Evolutionary conservation across 2,888 invertebrate genomes (phyloP).

Genomic region (Exephanes ischioxanthus): DNA sequence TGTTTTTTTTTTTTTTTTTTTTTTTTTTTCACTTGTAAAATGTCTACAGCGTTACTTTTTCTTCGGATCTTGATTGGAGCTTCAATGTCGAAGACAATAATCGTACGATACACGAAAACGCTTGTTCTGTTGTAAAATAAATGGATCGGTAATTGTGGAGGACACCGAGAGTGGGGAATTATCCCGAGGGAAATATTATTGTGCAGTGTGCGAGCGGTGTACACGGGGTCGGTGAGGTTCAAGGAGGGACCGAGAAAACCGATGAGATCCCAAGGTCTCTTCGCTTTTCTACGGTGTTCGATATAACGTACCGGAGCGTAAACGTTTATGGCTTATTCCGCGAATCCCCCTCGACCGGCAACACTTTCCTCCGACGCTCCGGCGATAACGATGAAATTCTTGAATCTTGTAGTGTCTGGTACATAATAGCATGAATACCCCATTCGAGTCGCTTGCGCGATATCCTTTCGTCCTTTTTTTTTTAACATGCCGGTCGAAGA

Average conservation of each 20-base stretch:
- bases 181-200: background rate
- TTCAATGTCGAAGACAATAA: background rate
- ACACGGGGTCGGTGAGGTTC: constrained; percentile 37
- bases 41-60: background rate
- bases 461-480: background rate
- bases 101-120: background rate
- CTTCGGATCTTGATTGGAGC: background rate
- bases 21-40: background rate
- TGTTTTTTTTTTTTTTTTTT: background rate
- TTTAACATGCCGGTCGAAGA: too few species aligned
- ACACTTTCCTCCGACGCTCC: constrained; percentile 42
- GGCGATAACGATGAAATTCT: constrained; percentile 59
- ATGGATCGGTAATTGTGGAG: constrained; percentile 35
- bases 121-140: constrained; percentile 22
- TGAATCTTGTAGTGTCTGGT: constrained; percentile 37
- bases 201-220: background rate
- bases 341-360: constrained; percentile 40
- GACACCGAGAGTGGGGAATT: background rate
- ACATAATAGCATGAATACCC: background rate
- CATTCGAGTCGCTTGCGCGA: background rate
- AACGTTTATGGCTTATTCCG: constrained; percentile 66
- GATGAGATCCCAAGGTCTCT: constrained; percentile 43
- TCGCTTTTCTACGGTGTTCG: constrained; percentile 31
- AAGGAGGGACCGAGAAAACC: constrained; percentile 64
- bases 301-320: constrained; percentile 57